phyloP scores from a whole-genome alignment of 2,113 vertebrate species.

The Tychaedon coryphoeus region DNA sequence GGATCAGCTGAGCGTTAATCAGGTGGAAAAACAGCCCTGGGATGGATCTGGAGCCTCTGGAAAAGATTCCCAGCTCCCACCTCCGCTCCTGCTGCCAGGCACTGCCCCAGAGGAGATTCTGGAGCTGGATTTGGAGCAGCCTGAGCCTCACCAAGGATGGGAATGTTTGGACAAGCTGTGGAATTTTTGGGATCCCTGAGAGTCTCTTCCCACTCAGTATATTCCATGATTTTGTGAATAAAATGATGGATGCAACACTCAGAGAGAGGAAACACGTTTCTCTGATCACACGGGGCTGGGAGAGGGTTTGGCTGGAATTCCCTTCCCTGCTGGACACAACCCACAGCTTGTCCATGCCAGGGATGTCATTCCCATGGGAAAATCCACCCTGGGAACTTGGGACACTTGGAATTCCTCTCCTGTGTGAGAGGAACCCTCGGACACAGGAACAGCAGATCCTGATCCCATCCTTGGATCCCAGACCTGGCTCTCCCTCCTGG shows the following conservation, averaged over 20 bases:
- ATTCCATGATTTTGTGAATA: neutral
- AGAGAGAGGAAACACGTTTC: rapidly evolving
- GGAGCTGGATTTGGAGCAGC: neutral
- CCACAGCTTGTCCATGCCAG: rapidly evolving
- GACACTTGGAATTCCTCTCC: neutral
- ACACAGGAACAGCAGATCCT: neutral
- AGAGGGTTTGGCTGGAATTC: neutral
- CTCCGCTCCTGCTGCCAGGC: neutral
- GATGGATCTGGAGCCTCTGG: neutral
- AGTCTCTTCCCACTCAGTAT: rapidly evolving
- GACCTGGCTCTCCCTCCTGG: neutral
- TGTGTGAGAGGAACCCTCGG: neutral
- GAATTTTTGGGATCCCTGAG: neutral
- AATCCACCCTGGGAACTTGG: neutral
- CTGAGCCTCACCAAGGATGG: neutral
- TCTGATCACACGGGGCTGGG: rapidly evolving
- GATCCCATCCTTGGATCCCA: neutral
- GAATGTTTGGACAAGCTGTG: neutral
- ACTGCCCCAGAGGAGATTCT: rapidly evolving
- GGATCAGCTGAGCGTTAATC: conserved; percentile 25
- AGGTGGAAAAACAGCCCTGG: neutral
- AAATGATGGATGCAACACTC: neutral
- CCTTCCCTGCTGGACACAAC: neutral
- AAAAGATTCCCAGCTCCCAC: neutral
- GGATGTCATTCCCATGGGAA: neutral